Evolutionary conservation across 2,113 vertebrate species (phyloP).

Genomic region (Rhabdornis inornatus): DNA sequence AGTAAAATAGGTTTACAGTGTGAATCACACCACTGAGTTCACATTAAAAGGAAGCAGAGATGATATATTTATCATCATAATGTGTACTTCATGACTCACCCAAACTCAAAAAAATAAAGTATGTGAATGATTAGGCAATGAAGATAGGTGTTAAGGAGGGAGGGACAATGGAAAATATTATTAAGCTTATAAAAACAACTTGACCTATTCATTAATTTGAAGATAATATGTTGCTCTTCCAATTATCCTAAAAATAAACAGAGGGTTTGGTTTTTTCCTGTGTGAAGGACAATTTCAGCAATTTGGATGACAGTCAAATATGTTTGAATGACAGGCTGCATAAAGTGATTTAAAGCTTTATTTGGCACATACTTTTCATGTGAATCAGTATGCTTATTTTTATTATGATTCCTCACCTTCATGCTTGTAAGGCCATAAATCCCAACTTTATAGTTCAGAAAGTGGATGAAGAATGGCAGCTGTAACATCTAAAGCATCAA

Average conservation of each 20-base stretch:
- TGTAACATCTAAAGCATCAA: neutral
- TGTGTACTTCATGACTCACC: conserved; percentile 34
- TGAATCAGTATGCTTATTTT: conserved; percentile 38
- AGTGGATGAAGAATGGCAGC: neutral
- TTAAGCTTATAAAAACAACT: conserved; percentile 6
- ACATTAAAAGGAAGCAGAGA: conserved; percentile 34
- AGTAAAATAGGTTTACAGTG: neutral
- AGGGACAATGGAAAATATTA: conserved; percentile 30
- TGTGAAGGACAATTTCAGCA: conserved; percentile 15
- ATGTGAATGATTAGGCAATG: conserved; percentile 19
- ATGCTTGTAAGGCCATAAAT: neutral
- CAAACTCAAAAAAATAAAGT: neutral
- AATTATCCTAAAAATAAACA: conserved; percentile 50
- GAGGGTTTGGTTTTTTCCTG: neutral
- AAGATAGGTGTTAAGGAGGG: conserved; percentile 27
- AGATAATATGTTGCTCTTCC: conserved; percentile 14
- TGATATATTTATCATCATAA: conserved; percentile 31
- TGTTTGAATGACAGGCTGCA: conserved; percentile 19
- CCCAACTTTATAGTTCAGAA: neutral
- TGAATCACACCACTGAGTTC: conserved; percentile 38
- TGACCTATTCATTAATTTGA: conserved; percentile 36
- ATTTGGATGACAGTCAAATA: conserved; percentile 38
- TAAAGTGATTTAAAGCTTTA: conserved; percentile 46
- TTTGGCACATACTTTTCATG: conserved; percentile 28
- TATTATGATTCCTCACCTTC: conserved; percentile 21